Conservation (phyloP, 2,888 invertebrate species). For the Oasisia sp. region DNA sequence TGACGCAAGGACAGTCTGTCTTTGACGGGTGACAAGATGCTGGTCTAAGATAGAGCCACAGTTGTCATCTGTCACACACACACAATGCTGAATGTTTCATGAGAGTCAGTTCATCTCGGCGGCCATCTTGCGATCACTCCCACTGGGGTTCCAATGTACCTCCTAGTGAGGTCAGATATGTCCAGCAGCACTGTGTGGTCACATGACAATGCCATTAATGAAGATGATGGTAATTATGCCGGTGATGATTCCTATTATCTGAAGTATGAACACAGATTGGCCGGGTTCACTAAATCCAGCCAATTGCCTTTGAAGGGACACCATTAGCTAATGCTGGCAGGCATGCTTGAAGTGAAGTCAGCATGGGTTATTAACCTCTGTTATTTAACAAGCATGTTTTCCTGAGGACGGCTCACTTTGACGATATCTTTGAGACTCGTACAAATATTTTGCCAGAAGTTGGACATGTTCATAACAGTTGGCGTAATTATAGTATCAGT, state of each 20-base stretch:
- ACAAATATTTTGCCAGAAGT: neutral
- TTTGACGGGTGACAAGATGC: too few relatives aligned
- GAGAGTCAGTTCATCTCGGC: neutral
- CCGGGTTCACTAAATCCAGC: constrained; percentile 8
- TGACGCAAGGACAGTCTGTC: neutral
- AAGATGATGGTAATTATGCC: neutral
- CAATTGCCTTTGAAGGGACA: constrained; percentile 8
- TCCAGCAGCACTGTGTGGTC: neutral
- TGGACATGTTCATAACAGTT: neutral
- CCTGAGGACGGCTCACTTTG: neutral
- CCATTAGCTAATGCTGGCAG: neutral
- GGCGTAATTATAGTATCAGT: neutral
- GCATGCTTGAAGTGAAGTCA: neutral
- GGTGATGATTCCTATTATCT: neutral
- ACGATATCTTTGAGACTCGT: neutral
- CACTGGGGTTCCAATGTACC: neutral
- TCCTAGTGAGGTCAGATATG: neutral
- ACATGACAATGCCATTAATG: neutral
- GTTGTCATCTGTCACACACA: neutral
- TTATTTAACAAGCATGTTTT: neutral
- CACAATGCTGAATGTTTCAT: constrained; percentile 10
- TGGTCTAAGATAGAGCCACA: neutral
- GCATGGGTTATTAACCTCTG: neutral
- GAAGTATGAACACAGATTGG: neutral
- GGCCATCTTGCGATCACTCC: neutral